Evolutionary conservation across 2,113 vertebrate species (phyloP).

Genomic region (Eudorcas thomsonii): DNA sequence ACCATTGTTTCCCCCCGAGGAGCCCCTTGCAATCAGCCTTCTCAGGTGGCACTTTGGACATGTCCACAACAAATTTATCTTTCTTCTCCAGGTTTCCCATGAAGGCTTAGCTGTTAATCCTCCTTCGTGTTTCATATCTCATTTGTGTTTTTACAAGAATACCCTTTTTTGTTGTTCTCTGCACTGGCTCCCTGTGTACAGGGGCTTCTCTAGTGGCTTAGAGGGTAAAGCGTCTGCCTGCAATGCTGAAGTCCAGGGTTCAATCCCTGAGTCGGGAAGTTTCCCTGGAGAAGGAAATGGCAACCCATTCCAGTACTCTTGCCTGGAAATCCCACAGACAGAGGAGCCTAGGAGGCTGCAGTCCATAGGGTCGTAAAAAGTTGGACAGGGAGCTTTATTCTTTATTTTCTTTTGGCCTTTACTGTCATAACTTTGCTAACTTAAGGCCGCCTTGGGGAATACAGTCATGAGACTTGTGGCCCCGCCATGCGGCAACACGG

Average conservation of each 20-base stretch:
- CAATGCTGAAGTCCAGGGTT: too few relatives aligned
- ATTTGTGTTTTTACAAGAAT: neutral
- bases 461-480: neutral
- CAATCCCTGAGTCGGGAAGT: too few relatives aligned
- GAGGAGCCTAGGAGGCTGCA: too few relatives aligned
- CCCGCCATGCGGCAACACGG: neutral
- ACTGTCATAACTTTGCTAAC: conserved; percentile 20
- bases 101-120: conserved; percentile 41
- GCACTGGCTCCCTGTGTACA: neutral
- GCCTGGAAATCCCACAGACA: too few relatives aligned
- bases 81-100: neutral
- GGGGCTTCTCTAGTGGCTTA: too few relatives aligned
- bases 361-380: too few relatives aligned
- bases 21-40: neutral
- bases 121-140: conserved; percentile 30
- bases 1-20: neutral
- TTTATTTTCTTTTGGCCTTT: conserved; percentile 7
- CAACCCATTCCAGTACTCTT: too few relatives aligned
- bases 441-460: neutral
- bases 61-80: neutral
- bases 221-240: too few relatives aligned
- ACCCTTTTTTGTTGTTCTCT: neutral
- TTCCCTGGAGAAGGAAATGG: too few relatives aligned
- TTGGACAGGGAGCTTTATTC: neutral
- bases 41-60: conserved; percentile 8